These are phyloP conservation scores for Arrhamphus sclerolepis DNA, from an alignment of 2,797 vertebrate species.

Conservation along the genomic window DNA sequence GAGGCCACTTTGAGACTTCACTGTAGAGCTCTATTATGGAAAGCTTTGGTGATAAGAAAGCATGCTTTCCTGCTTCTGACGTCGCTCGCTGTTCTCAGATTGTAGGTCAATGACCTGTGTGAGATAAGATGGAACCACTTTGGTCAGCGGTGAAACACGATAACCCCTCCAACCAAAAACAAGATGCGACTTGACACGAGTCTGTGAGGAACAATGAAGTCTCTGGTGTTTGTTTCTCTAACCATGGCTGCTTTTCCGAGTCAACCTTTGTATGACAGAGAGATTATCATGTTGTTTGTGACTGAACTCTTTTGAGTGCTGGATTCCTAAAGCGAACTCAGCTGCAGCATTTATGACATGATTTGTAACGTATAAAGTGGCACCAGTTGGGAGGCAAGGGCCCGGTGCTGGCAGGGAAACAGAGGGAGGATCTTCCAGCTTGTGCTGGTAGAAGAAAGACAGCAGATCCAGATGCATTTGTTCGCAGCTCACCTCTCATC, in stretches of 20 bases:
- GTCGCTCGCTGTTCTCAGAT: conserved; percentile 1
- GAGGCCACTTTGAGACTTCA: conserved; percentile 8
- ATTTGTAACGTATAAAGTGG: conserved; percentile 42
- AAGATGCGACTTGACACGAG: conserved; percentile 37
- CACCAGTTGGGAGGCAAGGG: conserved; percentile 20
- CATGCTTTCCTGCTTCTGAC: conserved; percentile 38
- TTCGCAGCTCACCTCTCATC: conserved; percentile 57
- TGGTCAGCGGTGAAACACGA: conserved; percentile 34
- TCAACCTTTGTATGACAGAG: neutral
- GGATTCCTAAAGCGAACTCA: conserved; percentile 30
- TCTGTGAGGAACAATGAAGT: conserved; percentile 11
- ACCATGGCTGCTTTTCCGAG: conserved; percentile 1
- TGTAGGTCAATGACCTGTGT: conserved; percentile 29
- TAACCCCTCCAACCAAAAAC: conserved; percentile 42
- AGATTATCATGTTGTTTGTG: conserved; percentile 1
- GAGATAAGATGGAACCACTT: conserved; percentile 41
- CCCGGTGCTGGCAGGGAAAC: conserved; percentile 14
- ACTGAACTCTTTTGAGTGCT: neutral
- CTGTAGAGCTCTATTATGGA: conserved; percentile 19
- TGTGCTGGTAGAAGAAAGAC: conserved; percentile 11
- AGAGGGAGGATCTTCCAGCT: conserved; percentile 35
- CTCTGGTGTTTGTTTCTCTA: neutral
- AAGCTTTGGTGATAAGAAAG: conserved; percentile 41
- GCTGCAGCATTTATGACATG: conserved; percentile 24
- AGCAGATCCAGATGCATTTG: conserved; percentile 52